phyloP scores from a whole-genome alignment of 2,797 vertebrate species.

The Pipistrellus pipistrellus region DNA sequence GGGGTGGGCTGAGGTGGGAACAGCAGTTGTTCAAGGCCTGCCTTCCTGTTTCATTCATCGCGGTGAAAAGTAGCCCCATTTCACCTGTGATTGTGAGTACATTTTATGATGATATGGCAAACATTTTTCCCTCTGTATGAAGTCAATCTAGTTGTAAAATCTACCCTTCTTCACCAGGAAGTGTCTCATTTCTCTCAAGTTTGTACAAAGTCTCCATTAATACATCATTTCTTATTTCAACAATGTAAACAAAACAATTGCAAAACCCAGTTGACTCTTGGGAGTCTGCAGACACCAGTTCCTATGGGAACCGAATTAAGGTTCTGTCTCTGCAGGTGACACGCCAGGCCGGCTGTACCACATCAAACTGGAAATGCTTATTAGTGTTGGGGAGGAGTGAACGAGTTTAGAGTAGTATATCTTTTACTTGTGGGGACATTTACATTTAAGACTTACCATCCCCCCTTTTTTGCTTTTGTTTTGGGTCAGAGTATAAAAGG shows the following conservation, averaged over 20 bases:
- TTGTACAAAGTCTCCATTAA: background rate
- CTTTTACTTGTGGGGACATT: background rate
- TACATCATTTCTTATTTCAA: conserved; percentile 33
- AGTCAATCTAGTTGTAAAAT: conserved; percentile 11
- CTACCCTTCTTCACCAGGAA: background rate
- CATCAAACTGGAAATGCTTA: background rate
- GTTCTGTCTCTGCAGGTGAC: background rate
- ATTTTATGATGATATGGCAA: background rate
- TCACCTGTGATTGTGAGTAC: background rate
- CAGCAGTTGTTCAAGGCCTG: background rate
- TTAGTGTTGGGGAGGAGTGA: background rate
- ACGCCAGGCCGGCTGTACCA: background rate
- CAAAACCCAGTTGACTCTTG: background rate
- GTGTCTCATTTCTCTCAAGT: background rate
- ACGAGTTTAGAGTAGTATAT: background rate
- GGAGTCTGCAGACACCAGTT: background rate
- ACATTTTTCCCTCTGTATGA: background rate
- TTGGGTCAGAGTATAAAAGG: background rate
- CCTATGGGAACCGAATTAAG: background rate
- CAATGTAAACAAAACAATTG: background rate
- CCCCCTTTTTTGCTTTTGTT: background rate
- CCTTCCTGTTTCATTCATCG: background rate
- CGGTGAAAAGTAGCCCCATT: background rate
- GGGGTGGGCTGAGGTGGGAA: background rate
- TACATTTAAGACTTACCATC: background rate